Evolutionary conservation across 2,797 vertebrate genomes (phyloP), one percentile per base, ranked within the genome.

Genomic region (Cryptoprocta ferox): DNA sequence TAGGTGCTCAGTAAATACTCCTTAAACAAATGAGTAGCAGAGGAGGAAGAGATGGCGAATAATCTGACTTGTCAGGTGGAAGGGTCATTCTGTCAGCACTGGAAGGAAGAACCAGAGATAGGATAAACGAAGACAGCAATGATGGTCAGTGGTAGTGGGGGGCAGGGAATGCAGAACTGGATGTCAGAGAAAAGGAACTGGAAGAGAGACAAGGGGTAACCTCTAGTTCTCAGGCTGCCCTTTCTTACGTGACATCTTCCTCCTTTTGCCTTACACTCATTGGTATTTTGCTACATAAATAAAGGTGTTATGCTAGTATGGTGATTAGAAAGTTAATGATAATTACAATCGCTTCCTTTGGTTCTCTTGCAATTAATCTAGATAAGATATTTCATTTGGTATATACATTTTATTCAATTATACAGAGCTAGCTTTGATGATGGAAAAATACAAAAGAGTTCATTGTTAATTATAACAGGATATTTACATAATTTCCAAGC

Each of bases 401-500:
- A 39, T 82, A 39, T 85, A 59, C 50, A 37, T 59, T 82, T 94
- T 82, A 95, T 79, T 95, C 91, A 95, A 30, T 91, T 93, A 89
- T 70, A 75, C 30, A 75, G 61, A 89, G 79, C 91, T 84, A 63
- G 6, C 82, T 95, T 93, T 89, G 75, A 96, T 89, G 85, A 92
- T 80, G 45, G 35, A 82, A 92, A 92, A 88, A 79, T 45, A 94
- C 66, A 89, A 93, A 97, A 96, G 79, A 94, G 50, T 93, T 93
- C 32, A 79, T 59, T 79, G 30, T 92, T 94, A 68, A 89, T 93
- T 91, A 70, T 76, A 82, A 84, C 24, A 68, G 68, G 63, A 86
- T 79, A 91, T 84, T 96, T 94, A 92, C 81, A 78, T 96, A 97
- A 93, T 91, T 93, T 66, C 78, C 73, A 88, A 94, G 79, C 15